These are phyloP conservation scores for Lepilemur ruficaudatus DNA, from an alignment of 2,797 vertebrate species.

Conservation along the genomic window DNA sequence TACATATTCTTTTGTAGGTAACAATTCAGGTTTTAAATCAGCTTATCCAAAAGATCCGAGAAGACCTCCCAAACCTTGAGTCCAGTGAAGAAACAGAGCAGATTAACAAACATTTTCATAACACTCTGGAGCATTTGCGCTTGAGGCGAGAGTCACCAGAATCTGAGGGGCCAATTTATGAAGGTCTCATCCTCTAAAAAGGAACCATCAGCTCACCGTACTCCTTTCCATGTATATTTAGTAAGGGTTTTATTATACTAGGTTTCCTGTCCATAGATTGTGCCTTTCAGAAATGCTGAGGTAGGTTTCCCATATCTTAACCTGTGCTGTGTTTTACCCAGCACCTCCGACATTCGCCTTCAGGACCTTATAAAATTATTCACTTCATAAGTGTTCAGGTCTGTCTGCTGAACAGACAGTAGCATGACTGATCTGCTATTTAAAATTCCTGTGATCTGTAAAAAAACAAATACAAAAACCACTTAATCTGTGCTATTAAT, in stretches of 20 bases:
- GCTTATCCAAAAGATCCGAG: slow-evolving; percentile 98
- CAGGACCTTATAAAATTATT: slow-evolving; percentile 80
- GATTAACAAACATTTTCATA: slow-evolving; percentile 99
- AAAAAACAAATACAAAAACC: slow-evolving; percentile 33
- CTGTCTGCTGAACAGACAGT: slow-evolving; percentile 59
- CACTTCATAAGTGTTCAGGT: slow-evolving; percentile 75
- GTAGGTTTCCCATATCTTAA: slow-evolving; percentile 80
- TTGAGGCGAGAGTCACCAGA: slow-evolving; percentile 95
- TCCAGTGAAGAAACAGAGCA: slow-evolving; percentile 98
- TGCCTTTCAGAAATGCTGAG: slow-evolving; percentile 87
- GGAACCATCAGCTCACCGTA: slow-evolving; percentile 43
- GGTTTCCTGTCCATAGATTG: slow-evolving; percentile 83
- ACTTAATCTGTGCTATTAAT: slow-evolving; percentile 70
- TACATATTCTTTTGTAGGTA: slow-evolving; percentile 86
- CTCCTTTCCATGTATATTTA: slow-evolving; percentile 74
- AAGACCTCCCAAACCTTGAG: slow-evolving; percentile 98
- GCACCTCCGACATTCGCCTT: slow-evolving; percentile 82
- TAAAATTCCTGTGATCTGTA: slow-evolving; percentile 55
- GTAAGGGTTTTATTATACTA: slow-evolving; percentile 78
- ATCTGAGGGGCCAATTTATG: slow-evolving; percentile 95
- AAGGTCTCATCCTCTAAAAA: slow-evolving; percentile 94
- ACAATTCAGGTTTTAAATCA: slow-evolving; percentile 99
- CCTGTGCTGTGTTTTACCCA: slow-evolving; percentile 79
- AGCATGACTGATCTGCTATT: slow-evolving; percentile 81
- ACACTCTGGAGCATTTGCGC: slow-evolving; percentile 98